Percentiles rank a stretch among this genome's conserved stretches.
These are phyloP conservation scores for Sebastes itinus DNA, from an alignment of 2,797 vertebrate species.

Conservation along the genomic window DNA sequence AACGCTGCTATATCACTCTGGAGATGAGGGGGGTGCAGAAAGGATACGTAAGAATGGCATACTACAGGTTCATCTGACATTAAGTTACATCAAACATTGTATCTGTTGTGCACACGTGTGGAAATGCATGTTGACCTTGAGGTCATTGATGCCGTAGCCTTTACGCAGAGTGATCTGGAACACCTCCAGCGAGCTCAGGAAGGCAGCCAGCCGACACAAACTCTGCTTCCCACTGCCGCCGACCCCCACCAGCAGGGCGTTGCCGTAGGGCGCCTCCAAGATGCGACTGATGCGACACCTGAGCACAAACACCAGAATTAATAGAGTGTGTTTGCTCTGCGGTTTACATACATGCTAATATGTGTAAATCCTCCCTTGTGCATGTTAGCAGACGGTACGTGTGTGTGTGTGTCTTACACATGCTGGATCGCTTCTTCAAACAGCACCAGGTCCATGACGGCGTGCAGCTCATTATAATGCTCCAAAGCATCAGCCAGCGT, in stretches of 20 bases:
- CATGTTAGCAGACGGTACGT: background rate
- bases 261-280: slow-evolving; percentile 83
- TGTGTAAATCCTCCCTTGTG: slow-evolving; percentile 1
- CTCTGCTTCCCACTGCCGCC: slow-evolving; percentile 84
- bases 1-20: slow-evolving; percentile 85
- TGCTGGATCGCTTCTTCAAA: slow-evolving; percentile 84
- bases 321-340: background rate
- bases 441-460: slow-evolving; percentile 82
- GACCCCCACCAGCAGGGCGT: slow-evolving; percentile 82
- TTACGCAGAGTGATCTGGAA: slow-evolving; percentile 84
- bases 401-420: slow-evolving; percentile 51
- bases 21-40: background rate
- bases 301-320: slow-evolving; percentile 14
- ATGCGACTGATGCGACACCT: slow-evolving; percentile 85
- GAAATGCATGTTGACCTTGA: slow-evolving; percentile 65
- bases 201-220: slow-evolving; percentile 81
- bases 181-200: slow-evolving; percentile 82
- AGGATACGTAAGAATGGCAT: background rate
- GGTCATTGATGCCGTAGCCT: slow-evolving; percentile 82
- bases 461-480: slow-evolving; percentile 85
- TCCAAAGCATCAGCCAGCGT: slow-evolving; percentile 87
- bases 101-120: background rate
- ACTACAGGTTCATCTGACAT: background rate
- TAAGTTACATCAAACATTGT: background rate
- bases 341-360: slow-evolving; percentile 16